These are phyloP conservation scores for Dascyllus trimaculatus DNA, from an alignment of 2,113 vertebrate species.

Conservation along the genomic window DNA sequence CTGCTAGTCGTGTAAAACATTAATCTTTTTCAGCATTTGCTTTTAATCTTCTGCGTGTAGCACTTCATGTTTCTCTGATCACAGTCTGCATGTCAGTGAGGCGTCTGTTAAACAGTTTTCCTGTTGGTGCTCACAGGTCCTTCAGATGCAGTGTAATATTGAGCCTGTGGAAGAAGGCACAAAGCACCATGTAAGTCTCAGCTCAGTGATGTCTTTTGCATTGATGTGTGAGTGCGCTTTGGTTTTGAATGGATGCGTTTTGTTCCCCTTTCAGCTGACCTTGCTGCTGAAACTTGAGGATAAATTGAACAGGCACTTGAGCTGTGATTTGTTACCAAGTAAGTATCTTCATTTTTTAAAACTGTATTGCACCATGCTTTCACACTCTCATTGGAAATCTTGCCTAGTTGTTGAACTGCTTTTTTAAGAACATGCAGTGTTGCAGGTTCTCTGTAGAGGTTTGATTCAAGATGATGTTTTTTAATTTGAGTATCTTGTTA, in stretches of 20 bases:
- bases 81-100: background rate
- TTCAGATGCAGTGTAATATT: constrained; percentile 99
- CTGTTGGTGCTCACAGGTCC: constrained; percentile 84
- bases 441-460: background rate
- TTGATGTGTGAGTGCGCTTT: background rate
- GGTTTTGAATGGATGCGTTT: background rate
- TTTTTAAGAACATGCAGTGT: background rate
- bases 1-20: background rate
- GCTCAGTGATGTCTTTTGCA: background rate
- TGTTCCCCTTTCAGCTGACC: constrained; percentile 87
- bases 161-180: constrained; percentile 96
- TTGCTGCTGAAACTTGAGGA: constrained; percentile 98
- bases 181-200: constrained; percentile 92
- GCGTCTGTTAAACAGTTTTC: background rate
- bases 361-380: constrained; percentile 5
- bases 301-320: constrained; percentile 97
- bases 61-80: background rate
- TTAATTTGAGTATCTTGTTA: too few relatives aligned
- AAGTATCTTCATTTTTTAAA: constrained; percentile 72
- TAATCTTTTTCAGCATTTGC: too few relatives aligned
- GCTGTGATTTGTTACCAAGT: constrained; percentile 98
- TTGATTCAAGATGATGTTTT: too few relatives aligned
- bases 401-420: background rate
- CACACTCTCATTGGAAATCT: background rate
- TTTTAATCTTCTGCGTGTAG: too few relatives aligned